Evolutionary conservation across 2,888 invertebrate species (phyloP).

Genomic region (Pterostichus madidus): DNA sequence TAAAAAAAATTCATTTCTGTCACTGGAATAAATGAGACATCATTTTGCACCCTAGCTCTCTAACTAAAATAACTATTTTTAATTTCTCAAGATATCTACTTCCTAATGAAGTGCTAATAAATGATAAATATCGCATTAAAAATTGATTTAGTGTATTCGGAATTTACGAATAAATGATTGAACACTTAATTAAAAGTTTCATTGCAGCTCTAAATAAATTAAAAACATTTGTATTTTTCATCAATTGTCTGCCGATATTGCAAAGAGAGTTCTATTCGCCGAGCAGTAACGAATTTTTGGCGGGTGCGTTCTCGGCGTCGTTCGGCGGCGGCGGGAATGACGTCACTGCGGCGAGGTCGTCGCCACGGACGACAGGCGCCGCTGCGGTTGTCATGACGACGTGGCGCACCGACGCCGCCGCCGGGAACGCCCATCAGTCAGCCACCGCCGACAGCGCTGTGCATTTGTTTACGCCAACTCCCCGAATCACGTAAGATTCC

Average conservation of each 20-base stretch:
- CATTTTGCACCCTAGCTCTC: no score
- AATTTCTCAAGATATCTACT: no score
- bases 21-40: no score
- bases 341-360: conserved; percentile 68
- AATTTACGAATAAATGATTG: no score
- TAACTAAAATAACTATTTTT: no score
- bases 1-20: no score
- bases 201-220: no score
- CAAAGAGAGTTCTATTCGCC: not conserved
- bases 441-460: not conserved
- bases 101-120: no score
- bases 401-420: conserved; percentile 72
- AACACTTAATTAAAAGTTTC: no score
- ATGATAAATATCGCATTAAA: no score
- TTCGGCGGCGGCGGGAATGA: conserved; percentile 16
- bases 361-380: conserved; percentile 73
- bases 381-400: conserved; percentile 74
- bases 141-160: no score
- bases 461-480: conserved; percentile 4
- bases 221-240: not conserved
- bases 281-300: conserved; percentile 53
- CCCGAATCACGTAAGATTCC: not conserved
- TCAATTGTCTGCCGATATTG: not conserved
- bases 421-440: conserved; percentile 63
- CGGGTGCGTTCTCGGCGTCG: conserved; percentile 31